Base-by-base conservation (phyloP, 64 coral and sea anemone species). In the Astreopora myriophthalma region DNA sequence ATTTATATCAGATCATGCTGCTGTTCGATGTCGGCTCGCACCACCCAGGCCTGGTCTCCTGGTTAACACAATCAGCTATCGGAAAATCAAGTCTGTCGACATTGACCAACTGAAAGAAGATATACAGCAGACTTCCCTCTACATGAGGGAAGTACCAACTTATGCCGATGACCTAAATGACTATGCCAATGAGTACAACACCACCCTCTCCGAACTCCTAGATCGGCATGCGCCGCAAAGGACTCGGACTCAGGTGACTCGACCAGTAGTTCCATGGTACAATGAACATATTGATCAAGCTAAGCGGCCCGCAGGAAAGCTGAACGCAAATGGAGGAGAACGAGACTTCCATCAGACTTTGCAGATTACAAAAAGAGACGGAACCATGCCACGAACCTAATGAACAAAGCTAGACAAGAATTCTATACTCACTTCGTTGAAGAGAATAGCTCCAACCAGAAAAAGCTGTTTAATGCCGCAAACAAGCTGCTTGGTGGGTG, bases 381-480 rank as follows among this genome's bases (percentile, higher is more conserved):
- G 55, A 91, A 91, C 58, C 16, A 31, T 8, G 36, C 76, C 5
- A 90, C 74, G 25, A 39, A 57, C 19, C 35, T 76, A 60, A 77
- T 76, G 48, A 89, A 57, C 27, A 77, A 63, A 48, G 88, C 52
- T n/a, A 65, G 65, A 65, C 36, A 87, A 78, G 19, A 6, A 62
- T 55, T 26, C 34, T 34, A 58, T 36, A 61, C 3, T 82, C 27
- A 71, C 0, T 82, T 90, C 44, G 29, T 80, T 6, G 34, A 34
- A 20, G 88, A 67, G 34, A 65, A 91, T 30, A 48, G 34, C 33
- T 11, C 35, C 5, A 26, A 91, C 52, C 16, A 65, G 65, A 65
- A 73, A 87, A 78, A 48, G 73, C 31, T 89, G 32, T 89, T 89
- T 78, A 46, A 19, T 79, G 87, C 87, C 32, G 87, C 44, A 79